phyloP scores from a whole-genome alignment of 2,797 vertebrate genomes.

The Rhyacichthys aspro region DNA sequence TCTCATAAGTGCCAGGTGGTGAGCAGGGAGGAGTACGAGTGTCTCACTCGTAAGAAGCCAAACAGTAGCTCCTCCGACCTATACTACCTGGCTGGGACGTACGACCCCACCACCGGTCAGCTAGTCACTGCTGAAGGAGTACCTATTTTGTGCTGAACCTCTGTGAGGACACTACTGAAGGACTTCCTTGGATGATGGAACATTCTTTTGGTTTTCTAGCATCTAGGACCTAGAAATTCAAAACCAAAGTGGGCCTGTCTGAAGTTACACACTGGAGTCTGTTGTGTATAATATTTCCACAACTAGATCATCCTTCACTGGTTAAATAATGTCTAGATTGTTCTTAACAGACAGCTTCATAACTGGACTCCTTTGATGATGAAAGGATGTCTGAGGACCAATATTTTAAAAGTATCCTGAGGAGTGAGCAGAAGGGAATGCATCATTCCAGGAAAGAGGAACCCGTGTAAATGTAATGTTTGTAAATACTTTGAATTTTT shows the following conservation, averaged over 20 bases:
- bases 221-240: slow-evolving; percentile 49
- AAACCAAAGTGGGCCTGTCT: slow-evolving; percentile 55
- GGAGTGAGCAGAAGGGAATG: slow-evolving; percentile 55
- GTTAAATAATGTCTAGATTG: slow-evolving; percentile 51
- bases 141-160: slow-evolving; percentile 90
- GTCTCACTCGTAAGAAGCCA: slow-evolving; percentile 91
- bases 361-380: slow-evolving; percentile 41
- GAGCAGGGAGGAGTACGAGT: slow-evolving; percentile 94
- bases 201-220: slow-evolving; percentile 42
- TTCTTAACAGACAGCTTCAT: slow-evolving; percentile 51
- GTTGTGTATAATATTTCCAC: slow-evolving; percentile 42
- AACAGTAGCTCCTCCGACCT: slow-evolving; percentile 86
- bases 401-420: slow-evolving; percentile 69
- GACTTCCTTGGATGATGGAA: slow-evolving; percentile 53
- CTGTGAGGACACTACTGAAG: slow-evolving; percentile 73
- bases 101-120: slow-evolving; percentile 96
- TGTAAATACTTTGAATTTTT: slow-evolving; percentile 79
- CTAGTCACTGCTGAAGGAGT: slow-evolving; percentile 93
- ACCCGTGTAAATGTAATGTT: slow-evolving; percentile 77
- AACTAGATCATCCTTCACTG: slow-evolving; percentile 51
- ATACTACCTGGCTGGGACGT: slow-evolving; percentile 98
- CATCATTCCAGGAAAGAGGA: slow-evolving; percentile 83
- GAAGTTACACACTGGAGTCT: slow-evolving; percentile 73
- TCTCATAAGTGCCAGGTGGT: slow-evolving; percentile 99
- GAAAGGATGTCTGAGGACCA: slow-evolving; percentile 64